phyloP scores from a whole-genome alignment of 2,113 vertebrate species.

The Ciconia boyciana region DNA sequence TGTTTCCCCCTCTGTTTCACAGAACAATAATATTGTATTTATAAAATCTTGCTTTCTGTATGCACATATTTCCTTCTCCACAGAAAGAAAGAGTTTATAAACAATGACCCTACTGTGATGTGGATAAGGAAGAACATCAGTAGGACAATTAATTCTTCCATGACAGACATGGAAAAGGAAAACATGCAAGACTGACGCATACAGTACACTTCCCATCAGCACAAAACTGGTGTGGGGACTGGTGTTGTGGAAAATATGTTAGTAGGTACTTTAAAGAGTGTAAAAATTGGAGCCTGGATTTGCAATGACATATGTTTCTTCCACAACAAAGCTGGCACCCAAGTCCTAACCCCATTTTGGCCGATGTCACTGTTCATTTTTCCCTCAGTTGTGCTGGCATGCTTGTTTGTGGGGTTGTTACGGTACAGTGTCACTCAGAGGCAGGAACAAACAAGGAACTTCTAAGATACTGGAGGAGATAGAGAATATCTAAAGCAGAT shows the following conservation, averaged over 20 bases:
- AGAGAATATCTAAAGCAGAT: background rate
- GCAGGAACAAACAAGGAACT: background rate
- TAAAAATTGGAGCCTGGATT: background rate
- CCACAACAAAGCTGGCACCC: background rate
- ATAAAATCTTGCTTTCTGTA: background rate
- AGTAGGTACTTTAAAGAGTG: background rate
- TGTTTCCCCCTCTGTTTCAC: background rate
- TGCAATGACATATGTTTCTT: background rate
- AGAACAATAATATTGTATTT: background rate
- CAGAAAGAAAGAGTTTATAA: background rate
- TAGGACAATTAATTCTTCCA: background rate
- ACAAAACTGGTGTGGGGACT: background rate
- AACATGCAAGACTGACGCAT: background rate
- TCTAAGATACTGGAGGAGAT: rapidly evolving
- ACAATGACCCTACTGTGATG: background rate
- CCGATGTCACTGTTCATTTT: background rate
- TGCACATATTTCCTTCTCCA: background rate
- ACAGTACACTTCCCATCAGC: background rate
- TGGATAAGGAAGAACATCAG: background rate
- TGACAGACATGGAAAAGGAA: background rate
- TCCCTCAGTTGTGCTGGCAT: background rate
- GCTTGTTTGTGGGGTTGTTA: background rate
- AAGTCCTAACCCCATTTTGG: background rate
- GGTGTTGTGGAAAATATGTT: background rate
- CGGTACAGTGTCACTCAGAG: background rate